These are phyloP conservation scores for Casuarius casuarius DNA, from an alignment of 2,113 vertebrate species.

Conservation along the genomic window DNA sequence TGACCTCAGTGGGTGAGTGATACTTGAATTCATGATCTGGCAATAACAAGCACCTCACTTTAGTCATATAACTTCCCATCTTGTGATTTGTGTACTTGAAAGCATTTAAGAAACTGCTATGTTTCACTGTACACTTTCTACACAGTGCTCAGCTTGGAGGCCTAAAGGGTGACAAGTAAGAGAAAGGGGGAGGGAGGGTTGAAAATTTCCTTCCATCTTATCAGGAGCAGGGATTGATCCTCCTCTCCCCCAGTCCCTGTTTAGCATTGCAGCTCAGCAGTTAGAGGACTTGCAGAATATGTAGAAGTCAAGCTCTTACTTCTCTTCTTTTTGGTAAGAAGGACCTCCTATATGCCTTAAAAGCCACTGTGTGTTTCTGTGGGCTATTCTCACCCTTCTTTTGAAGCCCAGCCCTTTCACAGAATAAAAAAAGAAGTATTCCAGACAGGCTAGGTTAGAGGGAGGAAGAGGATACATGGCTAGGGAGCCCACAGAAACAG, in stretches of 20 bases:
- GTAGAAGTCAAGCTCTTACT: neutral
- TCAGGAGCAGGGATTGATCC: neutral
- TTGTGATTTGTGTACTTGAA: neutral
- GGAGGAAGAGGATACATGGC: neutral
- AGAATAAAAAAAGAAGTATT: neutral
- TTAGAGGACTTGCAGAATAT: neutral
- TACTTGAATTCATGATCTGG: neutral
- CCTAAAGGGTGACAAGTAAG: neutral
- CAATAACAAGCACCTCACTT: neutral
- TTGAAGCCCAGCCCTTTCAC: neutral
- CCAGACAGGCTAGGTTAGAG: neutral
- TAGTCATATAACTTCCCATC: neutral
- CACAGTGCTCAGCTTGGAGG: neutral
- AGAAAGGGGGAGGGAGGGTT: neutral
- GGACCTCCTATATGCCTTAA: neutral
- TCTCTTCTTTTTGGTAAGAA: neutral
- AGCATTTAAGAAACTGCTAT: neutral
- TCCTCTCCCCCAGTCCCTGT: neutral
- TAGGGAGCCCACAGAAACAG: neutral
- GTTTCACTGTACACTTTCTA: neutral
- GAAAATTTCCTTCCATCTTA: neutral
- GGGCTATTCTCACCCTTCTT: neutral
- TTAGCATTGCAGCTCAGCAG: neutral
- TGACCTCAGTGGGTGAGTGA: neutral
- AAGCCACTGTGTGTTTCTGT: rapidly evolving